phyloP scores from a whole-genome alignment of 2,113 vertebrate species.

The Centrocercus urophasianus region DNA sequence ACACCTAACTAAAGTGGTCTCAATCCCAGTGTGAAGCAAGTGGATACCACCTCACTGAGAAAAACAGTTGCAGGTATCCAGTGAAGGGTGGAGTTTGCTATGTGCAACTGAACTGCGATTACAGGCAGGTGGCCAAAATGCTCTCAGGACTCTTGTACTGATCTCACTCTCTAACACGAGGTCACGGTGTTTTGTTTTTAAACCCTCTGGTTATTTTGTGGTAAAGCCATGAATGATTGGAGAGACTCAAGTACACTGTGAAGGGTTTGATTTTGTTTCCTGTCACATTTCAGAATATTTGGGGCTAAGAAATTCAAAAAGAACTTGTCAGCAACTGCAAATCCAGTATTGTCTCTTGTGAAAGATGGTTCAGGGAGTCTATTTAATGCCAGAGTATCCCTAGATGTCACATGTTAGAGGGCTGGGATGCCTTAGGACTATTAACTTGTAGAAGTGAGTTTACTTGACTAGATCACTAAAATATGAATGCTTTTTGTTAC shows the following conservation, averaged over 20 bases:
- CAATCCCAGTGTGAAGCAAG: background rate
- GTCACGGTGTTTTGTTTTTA: background rate
- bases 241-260: background rate
- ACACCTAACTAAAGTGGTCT: background rate
- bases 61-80: accelerated
- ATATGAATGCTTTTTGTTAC: background rate
- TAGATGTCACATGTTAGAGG: background rate
- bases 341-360: background rate
- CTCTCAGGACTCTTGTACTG: background rate
- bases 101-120: background rate
- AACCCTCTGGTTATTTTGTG: background rate
- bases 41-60: background rate
- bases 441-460: background rate
- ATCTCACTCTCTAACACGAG: background rate
- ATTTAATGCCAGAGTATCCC: background rate
- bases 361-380: background rate
- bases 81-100: background rate
- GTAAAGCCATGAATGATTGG: background rate
- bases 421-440: background rate
- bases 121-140: background rate
- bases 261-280: background rate
- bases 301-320: background rate
- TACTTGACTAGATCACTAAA: background rate
- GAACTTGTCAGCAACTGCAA: background rate
- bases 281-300: background rate